These are phyloP conservation scores for Bombus fervidus DNA, from an alignment of 1,140 invertebrate species.

Conservation along the genomic window DNA sequence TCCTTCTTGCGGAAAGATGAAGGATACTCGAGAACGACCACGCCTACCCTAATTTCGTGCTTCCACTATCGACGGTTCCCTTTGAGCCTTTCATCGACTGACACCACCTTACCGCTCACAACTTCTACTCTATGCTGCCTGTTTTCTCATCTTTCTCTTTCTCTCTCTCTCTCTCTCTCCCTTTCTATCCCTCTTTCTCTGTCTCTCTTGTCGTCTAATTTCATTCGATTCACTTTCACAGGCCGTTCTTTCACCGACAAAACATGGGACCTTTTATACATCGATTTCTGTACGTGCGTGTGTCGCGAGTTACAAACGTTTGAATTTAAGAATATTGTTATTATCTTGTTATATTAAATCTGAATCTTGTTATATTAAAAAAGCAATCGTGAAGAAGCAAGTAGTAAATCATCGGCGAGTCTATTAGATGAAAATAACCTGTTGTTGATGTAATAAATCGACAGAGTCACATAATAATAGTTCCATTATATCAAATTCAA, in stretches of 20 bases:
- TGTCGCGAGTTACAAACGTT: no score
- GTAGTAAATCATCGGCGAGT: no score
- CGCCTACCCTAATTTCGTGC: conserved; percentile 49
- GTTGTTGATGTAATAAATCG: not conserved
- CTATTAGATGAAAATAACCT: not conserved
- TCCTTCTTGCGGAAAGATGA: conserved; percentile 22
- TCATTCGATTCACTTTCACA: conserved; percentile 5
- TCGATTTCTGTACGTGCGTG: no score
- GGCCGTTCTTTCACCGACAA: not conserved
- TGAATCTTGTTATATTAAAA: no score
- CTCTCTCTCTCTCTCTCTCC: not conserved
- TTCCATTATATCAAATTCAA: not conserved
- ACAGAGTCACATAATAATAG: not conserved
- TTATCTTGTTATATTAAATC: no score
- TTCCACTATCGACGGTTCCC: conserved; percentile 30
- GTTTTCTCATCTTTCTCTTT: not conserved
- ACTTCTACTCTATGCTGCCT: not conserved
- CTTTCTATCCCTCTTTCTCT: no score
- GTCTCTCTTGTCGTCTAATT: conserved; percentile 41
- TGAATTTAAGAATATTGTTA: not conserved
- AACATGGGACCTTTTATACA: not conserved
- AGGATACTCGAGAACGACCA: conserved; percentile 47
- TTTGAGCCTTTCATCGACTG: conserved; percentile 47
- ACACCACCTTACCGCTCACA: conserved; percentile 19
- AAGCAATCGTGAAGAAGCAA: no score